phyloP scores from a whole-genome alignment of 2,113 vertebrate genomes.

The Haemorhous mexicanus region DNA sequence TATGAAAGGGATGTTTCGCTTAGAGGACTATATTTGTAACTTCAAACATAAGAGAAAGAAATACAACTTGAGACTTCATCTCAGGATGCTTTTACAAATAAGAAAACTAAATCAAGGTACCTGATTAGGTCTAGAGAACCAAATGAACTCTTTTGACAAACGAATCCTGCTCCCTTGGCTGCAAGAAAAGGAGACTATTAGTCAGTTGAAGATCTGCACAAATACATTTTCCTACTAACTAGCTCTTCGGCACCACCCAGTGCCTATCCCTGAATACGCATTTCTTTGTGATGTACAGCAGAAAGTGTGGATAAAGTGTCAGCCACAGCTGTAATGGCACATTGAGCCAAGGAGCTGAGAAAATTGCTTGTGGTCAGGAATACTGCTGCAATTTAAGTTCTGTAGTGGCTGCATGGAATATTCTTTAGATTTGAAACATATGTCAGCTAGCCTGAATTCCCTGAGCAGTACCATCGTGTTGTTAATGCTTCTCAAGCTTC shows the following conservation, averaged over 20 bases:
- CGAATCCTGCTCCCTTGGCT: background rate
- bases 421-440: background rate
- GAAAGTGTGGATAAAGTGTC: fast-evolving
- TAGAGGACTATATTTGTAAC: background rate
- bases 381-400: background rate
- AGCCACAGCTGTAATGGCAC: background rate
- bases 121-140: background rate
- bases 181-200: background rate
- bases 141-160: background rate
- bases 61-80: background rate
- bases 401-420: background rate
- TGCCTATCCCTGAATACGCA: background rate
- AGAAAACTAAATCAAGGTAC: background rate
- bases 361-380: background rate
- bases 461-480: background rate
- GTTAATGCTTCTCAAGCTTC: background rate
- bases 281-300: background rate
- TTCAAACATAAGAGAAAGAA: background rate
- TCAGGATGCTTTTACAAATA: background rate
- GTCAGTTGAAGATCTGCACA: background rate
- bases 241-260: constrained; percentile 45
- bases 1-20: background rate
- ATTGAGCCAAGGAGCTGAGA: background rate
- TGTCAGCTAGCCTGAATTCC: background rate
- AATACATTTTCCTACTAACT: background rate